A percentile compares a stretch with the other conserved stretches of the same genome.
Evolutionary conservation across 2,113 vertebrate genomes (phyloP).

Genomic region (Solea solea): DNA sequence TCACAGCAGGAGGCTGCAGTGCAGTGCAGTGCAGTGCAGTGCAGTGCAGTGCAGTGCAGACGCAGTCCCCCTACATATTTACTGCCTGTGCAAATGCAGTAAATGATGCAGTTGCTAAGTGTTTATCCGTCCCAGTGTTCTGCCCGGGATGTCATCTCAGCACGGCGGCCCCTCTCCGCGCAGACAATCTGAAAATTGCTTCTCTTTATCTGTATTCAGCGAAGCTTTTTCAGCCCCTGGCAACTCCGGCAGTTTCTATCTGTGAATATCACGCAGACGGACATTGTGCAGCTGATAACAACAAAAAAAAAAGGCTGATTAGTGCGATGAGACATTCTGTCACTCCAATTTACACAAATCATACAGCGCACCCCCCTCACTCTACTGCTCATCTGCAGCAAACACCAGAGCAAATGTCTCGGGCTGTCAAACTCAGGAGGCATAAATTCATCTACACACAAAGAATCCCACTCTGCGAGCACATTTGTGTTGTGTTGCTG

Average conservation of each 20-base stretch:
- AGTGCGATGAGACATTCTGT: conserved; percentile 70
- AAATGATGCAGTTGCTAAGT: conserved; percentile 34
- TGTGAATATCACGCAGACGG: conserved; percentile 13
- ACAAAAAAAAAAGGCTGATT: conserved; percentile 60
- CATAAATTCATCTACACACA: conserved; percentile 66
- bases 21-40: background rate
- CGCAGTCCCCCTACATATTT: conserved; percentile 23
- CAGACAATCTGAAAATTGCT: conserved; percentile 36
- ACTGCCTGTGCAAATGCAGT: conserved; percentile 5
- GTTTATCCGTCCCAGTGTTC: conserved; percentile 37
- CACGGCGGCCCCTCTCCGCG: conserved; percentile 26
- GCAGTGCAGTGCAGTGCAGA: background rate
- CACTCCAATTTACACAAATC: conserved; percentile 72
- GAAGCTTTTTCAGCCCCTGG: conserved; percentile 17
- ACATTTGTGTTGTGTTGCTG: conserved; percentile 23
- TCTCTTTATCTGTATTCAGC: conserved; percentile 41
- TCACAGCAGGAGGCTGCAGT: conserved; percentile 6
- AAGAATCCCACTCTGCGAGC: conserved; percentile 53
- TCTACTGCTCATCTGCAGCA: conserved; percentile 64
- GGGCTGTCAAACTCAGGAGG: conserved; percentile 53
- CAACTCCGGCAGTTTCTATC: conserved; percentile 41
- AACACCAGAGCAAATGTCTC: conserved; percentile 49
- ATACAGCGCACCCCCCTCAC: conserved; percentile 26
- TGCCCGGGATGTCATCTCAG: conserved; percentile 27
- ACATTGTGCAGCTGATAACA: conserved; percentile 52